Base-by-base conservation (phyloP, 2,797 vertebrate species). In the Chloroceryle inda region DNA sequence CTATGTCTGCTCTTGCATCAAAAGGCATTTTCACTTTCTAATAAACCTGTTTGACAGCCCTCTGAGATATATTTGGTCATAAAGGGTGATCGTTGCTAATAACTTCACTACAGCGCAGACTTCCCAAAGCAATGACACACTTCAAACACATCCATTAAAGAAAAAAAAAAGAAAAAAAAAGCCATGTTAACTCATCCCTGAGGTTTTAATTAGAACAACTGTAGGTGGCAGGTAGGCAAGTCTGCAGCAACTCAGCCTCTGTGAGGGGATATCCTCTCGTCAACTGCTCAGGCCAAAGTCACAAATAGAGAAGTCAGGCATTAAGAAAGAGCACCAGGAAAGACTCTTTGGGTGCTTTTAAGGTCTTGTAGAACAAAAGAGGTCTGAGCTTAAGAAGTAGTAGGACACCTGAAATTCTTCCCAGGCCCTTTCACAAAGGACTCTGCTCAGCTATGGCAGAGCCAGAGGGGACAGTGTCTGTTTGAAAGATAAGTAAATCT, bases 21-120 rank as follows among this genome's bases (percentile, higher is more conserved):
- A 66, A 80, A 75, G 33, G 7, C 1, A 0, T 68, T 50, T 72
- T 53, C 62, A 20, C 82, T 83, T 63, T 47, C 66, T 85, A 76
- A 82, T 35, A 80, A 92, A 79, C 63, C 55, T 78, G 85, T 72
- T 33, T 22, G n/a, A 69, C 66, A 75, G 31, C 13, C 21, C 33
- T 81, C 52, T 68, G 72, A 91, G 52, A 44, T 73, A 9, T 76
- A 10, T 66, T 91, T 87, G 64, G 45, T 86, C 67, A 82, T 66
- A 47, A 89, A 89, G 63, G 23, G 22, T 2, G 3, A 58, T 58
- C 2, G 0, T 31, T 72, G 80, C 40, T 64, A 80, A 49, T 67
- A 80, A 45, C 68, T 52, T 88, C 53, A 77, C 85, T 61, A 67
- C 37, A 77, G 49, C 29, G 23, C 53, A 91, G 50, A 44, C 55